Evolutionary conservation across 2,797 vertebrate species (phyloP), one percentile per base, ranked within the genome.

Genomic region (Sebastes hubbsi): DNA sequence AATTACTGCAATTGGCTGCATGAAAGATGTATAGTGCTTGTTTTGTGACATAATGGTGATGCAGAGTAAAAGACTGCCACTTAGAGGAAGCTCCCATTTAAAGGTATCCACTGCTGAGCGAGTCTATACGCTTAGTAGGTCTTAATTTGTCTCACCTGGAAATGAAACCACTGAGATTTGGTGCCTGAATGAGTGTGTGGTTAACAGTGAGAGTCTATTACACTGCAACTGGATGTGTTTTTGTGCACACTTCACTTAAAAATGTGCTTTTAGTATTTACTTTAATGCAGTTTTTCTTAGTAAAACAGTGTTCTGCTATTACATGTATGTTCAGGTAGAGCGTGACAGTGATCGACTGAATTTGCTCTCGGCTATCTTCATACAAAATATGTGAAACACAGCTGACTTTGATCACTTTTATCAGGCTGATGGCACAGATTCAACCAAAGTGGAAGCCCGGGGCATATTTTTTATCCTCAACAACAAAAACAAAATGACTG

Each of bases 81-180:
- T 68, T 36, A 29, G 14, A 42, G 3, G 38, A 77, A 22, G 74
- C 25, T 58, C 70, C 72, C 18, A 13, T 69, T 83, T 55, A 59
- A 62, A 65, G 2, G 13, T 34, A 24, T 66, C 54, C 12, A 78
- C 20, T 1, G 6, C 9, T 49, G 54, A 71, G 38, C 25, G 36
- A 69, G 38, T 70, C 29, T 68, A 22, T 69, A 29, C 18, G 13
- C 46, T 64, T 54, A 64, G 10, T 36, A 27, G 14, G 29, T 75
- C 67, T 72, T 74, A 56, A 84, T 88, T 86, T 86, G 46, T 77
- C 67, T 78, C 52, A 64, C 24, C 54, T 69, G 55, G 77, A 80
- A 82, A 83, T 82, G 8, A 60, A 87, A 64, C 74, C 62, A 42
- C 1, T 75, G 80, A 68, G 78, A 79, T 87, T 80, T 78, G 12